Evolutionary conservation across 2,113 vertebrate genomes (phyloP).

Genomic region (Colaptes auratus): DNA sequence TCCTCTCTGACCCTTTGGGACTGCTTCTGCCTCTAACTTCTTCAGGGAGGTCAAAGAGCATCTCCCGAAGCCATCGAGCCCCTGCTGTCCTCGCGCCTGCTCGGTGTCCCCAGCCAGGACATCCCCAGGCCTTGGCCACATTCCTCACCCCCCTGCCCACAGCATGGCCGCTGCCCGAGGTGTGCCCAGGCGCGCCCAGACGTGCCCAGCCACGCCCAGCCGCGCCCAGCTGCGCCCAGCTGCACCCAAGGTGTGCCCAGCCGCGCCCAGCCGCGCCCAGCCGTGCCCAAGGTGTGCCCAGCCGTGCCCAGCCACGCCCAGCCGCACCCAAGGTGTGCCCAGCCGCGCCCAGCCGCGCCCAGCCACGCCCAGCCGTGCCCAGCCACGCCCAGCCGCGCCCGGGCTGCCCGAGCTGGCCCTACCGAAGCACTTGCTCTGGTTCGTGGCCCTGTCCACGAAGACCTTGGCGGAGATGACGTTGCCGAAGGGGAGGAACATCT

Average conservation of each 20-base stretch:
- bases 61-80: no score
- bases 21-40: no score
- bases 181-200: background rate
- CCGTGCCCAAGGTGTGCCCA: background rate
- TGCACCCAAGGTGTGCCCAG: background rate
- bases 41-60: no score
- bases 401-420: constrained; percentile 39
- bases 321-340: background rate
- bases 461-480: constrained; percentile 98
- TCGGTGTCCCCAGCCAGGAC: background rate
- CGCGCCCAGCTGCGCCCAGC: background rate
- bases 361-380: no score
- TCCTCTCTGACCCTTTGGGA: no score
- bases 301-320: background rate
- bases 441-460: constrained; percentile 96
- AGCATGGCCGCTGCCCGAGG: background rate
- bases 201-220: no score
- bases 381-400: background rate
- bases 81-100: background rate
- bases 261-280: background rate
- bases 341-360: no score
- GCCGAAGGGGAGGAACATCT: constrained; percentile 98
- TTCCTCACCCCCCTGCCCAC: background rate
- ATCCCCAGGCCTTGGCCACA: background rate
- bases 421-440: constrained; percentile 99